Percentiles rank a stretch among this genome's conserved stretches.
phyloP scores from a whole-genome alignment of 2,797 vertebrate species.

The Girardinus metallicus region DNA sequence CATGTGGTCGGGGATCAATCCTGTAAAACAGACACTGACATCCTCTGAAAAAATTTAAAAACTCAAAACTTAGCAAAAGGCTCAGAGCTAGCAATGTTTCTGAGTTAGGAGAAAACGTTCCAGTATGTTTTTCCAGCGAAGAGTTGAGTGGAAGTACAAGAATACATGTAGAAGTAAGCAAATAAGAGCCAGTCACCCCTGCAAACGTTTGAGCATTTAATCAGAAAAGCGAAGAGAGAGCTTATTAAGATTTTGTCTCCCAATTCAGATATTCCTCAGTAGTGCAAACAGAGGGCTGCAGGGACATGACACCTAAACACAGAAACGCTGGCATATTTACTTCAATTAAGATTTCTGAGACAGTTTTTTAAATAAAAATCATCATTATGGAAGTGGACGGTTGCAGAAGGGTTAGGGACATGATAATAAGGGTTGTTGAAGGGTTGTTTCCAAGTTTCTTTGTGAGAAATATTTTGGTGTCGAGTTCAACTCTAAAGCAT shows the following conservation, averaged over 20 bases:
- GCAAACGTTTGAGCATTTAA: neutral
- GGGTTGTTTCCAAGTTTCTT: neutral
- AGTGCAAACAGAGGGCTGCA: neutral
- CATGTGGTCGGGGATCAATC: neutral
- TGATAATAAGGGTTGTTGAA: too few relatives aligned
- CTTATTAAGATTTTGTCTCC: neutral
- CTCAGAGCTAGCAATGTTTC: neutral
- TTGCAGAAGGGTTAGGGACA: neutral
- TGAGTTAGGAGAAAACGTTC: neutral
- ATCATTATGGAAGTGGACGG: neutral
- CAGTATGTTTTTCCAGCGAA: neutral
- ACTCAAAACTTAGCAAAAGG: neutral
- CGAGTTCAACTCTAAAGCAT: neutral
- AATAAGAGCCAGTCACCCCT: neutral
- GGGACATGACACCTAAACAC: neutral
- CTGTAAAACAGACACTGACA: neutral
- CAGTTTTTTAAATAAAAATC: neutral
- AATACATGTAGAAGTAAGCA: neutral
- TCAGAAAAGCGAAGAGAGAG: neutral
- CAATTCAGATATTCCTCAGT: neutral
- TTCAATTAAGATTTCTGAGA: neutral
- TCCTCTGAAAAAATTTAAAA: rapidly evolving
- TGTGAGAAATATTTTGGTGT: neutral
- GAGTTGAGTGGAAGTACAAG: neutral
- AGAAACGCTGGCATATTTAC: neutral